phyloP scores from a whole-genome alignment of 2,888 invertebrate genomes.

The Melipona beecheii region DNA sequence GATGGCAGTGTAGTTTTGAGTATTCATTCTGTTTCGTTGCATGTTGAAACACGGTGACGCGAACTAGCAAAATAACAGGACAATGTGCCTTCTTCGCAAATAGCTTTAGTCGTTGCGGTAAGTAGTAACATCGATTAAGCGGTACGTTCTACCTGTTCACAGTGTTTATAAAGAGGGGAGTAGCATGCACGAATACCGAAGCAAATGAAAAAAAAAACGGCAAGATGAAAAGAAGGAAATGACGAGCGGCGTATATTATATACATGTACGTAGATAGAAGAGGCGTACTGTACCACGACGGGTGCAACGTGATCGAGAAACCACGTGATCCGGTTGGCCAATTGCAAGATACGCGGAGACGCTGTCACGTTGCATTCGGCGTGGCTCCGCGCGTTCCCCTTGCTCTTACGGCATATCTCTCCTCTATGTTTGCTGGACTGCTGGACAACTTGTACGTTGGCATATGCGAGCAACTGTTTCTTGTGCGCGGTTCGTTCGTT shows the following conservation, averaged over 20 bases:
- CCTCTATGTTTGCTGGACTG: constrained; percentile 22
- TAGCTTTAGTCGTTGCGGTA: neutral
- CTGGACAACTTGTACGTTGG: constrained; percentile 39
- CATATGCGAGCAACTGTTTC: constrained; percentile 64
- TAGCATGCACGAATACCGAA: neutral
- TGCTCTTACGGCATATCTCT: constrained; percentile 63
- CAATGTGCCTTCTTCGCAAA: neutral
- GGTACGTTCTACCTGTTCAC: too few species aligned
- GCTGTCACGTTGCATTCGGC: constrained; percentile 87
- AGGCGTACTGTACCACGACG: constrained; percentile 71
- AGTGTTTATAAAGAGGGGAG: too few species aligned
- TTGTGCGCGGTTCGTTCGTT: constrained; percentile 8
- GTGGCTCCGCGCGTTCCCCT: constrained; percentile 81
- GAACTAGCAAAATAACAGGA: constrained; percentile 5
- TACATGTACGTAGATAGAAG: neutral
- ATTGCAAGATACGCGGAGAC: constrained; percentile 72
- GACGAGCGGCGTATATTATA: constrained; percentile 1
- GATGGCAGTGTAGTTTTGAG: neutral
- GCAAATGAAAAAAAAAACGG: neutral
- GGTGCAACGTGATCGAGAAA: constrained; percentile 79
- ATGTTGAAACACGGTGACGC: neutral
- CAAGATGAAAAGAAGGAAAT: constrained; percentile 9
- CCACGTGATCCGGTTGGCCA: constrained; percentile 77
- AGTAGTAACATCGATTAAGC: neutral
- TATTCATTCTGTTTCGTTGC: neutral